Conservation (phyloP, 2,888 invertebrate genomes). For the Sarcophaga subvicina region DNA sequence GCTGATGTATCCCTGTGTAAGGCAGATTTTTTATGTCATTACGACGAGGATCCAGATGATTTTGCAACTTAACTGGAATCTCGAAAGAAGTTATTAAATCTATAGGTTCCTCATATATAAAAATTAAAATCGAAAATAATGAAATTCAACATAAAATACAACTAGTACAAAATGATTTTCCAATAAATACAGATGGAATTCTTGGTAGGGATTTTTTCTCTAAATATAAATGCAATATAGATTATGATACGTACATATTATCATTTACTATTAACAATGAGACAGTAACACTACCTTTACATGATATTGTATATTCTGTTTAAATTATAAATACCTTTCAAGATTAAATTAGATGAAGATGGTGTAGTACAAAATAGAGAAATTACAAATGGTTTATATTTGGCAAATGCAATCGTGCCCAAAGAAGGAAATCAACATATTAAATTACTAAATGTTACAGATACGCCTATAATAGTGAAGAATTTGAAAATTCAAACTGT, state of each 20-base stretch:
- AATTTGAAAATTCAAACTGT: no score
- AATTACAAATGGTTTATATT: no score
- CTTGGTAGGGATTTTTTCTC: constrained; percentile 24
- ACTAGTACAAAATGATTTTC: constrained; percentile 27
- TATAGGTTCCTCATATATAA: constrained; percentile 18
- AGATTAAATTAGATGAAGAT: background rate
- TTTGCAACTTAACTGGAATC: background rate
- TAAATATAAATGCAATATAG: constrained; percentile 45
- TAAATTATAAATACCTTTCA: constrained; percentile 35
- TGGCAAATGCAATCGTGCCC: constrained; percentile 4
- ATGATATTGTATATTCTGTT: constrained; percentile 7
- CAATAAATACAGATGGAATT: constrained; percentile 40
- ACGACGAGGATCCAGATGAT: constrained; percentile 30
- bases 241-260: constrained; percentile 49
- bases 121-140: background rate
- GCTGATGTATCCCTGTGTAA: background rate
- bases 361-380: constrained; percentile 13
- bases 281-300: constrained; percentile 12
- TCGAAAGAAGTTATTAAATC: constrained; percentile 27
- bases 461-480: background rate
- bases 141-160: constrained; percentile 29
- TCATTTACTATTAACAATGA: constrained; percentile 20
- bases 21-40: background rate
- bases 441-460: constrained; percentile 34
- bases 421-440: constrained; percentile 30